Percentiles rank a stretch among this genome's conserved stretches.
phyloP scores from a whole-genome alignment of 2,113 vertebrate genomes.

The Malurus cyaneus region DNA sequence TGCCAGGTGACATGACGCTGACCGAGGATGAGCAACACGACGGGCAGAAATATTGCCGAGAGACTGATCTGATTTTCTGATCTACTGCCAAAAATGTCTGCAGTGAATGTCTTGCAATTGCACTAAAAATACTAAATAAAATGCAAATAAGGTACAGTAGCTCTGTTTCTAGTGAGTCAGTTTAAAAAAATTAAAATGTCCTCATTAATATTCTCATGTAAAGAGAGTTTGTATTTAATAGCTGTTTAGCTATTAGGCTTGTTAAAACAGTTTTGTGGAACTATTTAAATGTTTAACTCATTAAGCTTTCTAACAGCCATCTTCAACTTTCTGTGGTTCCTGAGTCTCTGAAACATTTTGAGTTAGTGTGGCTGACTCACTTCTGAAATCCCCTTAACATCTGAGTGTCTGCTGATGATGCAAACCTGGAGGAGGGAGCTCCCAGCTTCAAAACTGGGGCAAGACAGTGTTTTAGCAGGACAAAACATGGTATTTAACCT shows the following conservation, averaged over 20 bases:
- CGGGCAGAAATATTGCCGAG: background rate
- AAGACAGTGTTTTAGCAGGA: background rate
- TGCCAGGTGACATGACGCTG: background rate
- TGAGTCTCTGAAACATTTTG: background rate
- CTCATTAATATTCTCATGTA: background rate
- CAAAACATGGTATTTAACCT: background rate
- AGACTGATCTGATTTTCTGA: background rate
- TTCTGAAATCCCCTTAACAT: background rate
- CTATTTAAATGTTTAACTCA: background rate
- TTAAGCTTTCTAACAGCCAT: background rate
- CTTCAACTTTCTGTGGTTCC: background rate
- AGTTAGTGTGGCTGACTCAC: background rate
- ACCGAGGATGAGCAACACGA: background rate
- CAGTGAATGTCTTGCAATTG: background rate
- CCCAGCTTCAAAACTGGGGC: background rate
- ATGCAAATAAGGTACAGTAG: background rate
- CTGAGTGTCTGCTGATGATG: background rate
- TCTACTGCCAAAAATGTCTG: background rate
- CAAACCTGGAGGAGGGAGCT: background rate
- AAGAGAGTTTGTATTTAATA: background rate
- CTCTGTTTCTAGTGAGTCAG: background rate
- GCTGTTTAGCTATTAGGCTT: background rate
- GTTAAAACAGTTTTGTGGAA: background rate
- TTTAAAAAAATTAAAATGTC: background rate
- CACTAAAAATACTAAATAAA: background rate